Conservation (phyloP, 2,113 vertebrate genomes). For the Polyodon spathula region DNA sequence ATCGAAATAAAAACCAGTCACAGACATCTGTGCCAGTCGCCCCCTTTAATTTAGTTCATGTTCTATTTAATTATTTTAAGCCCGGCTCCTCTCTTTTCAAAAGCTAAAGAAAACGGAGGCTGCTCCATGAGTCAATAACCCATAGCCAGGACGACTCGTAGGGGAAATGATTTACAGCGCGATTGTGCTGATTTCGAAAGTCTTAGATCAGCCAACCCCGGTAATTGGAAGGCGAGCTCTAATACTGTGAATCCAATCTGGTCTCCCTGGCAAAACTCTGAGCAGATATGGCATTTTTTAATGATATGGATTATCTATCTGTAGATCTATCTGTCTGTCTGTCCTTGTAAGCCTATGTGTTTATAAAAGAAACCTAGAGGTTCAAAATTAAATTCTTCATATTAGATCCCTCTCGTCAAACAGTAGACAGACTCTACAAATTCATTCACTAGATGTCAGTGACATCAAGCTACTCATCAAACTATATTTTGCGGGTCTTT, state of each 20-base stretch:
- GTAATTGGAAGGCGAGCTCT: conserved; percentile 34
- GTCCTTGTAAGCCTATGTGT: background rate
- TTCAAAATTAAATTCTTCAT: too few relatives aligned
- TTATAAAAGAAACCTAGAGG: too few relatives aligned
- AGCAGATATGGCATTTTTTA: conserved; percentile 51
- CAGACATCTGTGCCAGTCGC: background rate
- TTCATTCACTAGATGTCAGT: too few relatives aligned
- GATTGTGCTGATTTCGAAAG: conserved; percentile 23
- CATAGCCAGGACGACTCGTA: conserved; percentile 14
- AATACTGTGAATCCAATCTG: conserved; percentile 43
- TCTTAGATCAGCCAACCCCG: conserved; percentile 22
- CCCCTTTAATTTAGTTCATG: background rate
- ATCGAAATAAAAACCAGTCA: too few relatives aligned
- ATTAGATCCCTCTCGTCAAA: too few relatives aligned
- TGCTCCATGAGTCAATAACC: conserved; percentile 23
- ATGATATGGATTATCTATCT: too few relatives aligned
- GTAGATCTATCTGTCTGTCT: background rate
- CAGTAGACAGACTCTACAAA: too few relatives aligned
- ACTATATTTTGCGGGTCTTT: background rate
- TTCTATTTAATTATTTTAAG: conserved; percentile 11
- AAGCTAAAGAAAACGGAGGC: conserved; percentile 29
- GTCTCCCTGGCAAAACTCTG: conserved; percentile 32
- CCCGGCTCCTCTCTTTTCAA: conserved; percentile 23
- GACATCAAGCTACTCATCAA: too few relatives aligned
- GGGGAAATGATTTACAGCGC: conserved; percentile 38